Percentiles rank a stretch among this genome's conserved stretches.
phyloP scores from a whole-genome alignment of 1,140 invertebrate species.

The Mactra quadrangularis region DNA sequence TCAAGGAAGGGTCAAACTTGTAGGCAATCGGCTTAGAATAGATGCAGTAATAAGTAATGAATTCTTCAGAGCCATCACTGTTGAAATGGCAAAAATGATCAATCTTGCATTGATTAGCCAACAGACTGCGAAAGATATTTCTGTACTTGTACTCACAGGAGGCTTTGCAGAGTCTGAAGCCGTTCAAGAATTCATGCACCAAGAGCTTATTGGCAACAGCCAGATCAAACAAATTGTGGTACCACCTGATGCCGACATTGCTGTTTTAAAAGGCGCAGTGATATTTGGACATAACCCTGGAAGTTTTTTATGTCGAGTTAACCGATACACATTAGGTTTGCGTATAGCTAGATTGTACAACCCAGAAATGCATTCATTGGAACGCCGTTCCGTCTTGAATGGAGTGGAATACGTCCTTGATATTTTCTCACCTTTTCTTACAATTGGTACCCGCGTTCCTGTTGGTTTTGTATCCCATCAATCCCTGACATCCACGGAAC shows the following conservation, averaged over 20 bases:
- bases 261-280: conserved; percentile 55
- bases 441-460: conserved; percentile 49
- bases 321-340: conserved; percentile 34
- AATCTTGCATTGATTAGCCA: conserved; percentile 2
- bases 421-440: conserved; percentile 57
- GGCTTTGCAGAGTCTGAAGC: conserved; percentile 52
- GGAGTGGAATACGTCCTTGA: conserved; percentile 51
- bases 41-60: conserved; percentile 56
- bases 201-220: conserved; percentile 42
- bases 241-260: conserved; percentile 44
- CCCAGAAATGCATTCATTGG: conserved; percentile 42
- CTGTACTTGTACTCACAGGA: conserved; percentile 27
- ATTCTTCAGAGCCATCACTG: conserved; percentile 50
- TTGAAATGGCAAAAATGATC: conserved; percentile 47
- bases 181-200: conserved; percentile 56
- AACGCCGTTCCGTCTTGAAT: conserved; percentile 1
- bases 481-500: conserved; percentile 49
- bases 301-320: conserved; percentile 23
- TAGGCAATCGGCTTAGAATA: conserved; percentile 24
- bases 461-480: conserved; percentile 51
- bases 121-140: conserved; percentile 36
- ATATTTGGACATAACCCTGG: conserved; percentile 51
- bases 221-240: conserved; percentile 53
- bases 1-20: conserved; percentile 40
- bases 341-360: conserved; percentile 40